These are phyloP conservation scores for Criorhina ranunculi DNA, from an alignment of 2,888 invertebrate genomes.

Conservation along the genomic window DNA sequence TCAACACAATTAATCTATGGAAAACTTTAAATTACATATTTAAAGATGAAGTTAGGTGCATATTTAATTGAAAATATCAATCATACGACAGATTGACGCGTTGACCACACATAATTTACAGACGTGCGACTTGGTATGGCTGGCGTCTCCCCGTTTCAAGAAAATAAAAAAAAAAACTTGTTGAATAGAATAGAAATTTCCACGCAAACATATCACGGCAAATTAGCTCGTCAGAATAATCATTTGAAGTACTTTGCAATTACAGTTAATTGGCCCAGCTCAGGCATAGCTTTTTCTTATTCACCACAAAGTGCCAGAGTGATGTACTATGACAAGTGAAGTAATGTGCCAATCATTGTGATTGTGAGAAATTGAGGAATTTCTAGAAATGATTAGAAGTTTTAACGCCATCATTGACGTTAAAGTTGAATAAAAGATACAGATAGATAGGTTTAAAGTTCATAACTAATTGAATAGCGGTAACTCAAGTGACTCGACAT, in stretches of 20 bases:
- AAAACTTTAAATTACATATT: conserved; percentile 33
- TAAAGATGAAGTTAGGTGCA: neutral
- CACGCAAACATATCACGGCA: conserved; percentile 60
- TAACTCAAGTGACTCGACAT: too few species aligned
- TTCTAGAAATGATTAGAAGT: conserved; percentile 15
- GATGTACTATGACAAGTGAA: conserved; percentile 48
- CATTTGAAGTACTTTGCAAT: conserved; percentile 56
- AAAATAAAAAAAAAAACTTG: conserved; percentile 2
- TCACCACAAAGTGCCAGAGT: conserved; percentile 40
- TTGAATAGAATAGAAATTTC: conserved; percentile 48
- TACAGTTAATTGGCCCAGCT: conserved; percentile 58
- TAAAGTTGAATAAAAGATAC: neutral
- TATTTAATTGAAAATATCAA: conserved; percentile 33
- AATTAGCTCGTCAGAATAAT: conserved; percentile 67
- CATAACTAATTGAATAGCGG: too few species aligned
- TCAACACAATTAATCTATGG: conserved; percentile 12
- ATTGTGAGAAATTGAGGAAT: neutral
- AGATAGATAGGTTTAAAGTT: neutral
- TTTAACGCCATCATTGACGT: conserved; percentile 1
- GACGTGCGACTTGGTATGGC: neutral
- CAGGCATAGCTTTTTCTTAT: conserved; percentile 36
- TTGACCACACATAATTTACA: conserved; percentile 41
- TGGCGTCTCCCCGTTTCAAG: conserved; percentile 59
- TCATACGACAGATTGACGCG: conserved; percentile 36
- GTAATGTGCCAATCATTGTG: conserved; percentile 28